phyloP scores from a whole-genome alignment of 1,140 invertebrate species.

The Ridgeia piscesae region DNA sequence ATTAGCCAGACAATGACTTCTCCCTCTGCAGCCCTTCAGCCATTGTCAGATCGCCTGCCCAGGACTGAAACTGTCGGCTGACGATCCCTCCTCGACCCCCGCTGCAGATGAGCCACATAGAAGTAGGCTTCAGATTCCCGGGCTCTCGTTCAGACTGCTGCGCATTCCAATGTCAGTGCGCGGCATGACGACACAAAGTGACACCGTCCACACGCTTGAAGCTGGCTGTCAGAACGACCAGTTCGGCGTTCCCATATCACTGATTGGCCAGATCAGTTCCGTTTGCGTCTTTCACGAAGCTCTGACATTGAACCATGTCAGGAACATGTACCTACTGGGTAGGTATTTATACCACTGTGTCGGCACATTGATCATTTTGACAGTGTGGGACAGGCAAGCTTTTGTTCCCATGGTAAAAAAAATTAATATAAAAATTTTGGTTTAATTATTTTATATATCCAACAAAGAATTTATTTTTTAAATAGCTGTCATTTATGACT shows the following conservation, averaged over 20 bases:
- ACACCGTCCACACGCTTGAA: conserved; percentile 61
- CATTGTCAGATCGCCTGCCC: conserved; percentile 57
- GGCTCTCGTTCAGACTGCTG: conserved; percentile 37
- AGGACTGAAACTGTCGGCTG: background rate
- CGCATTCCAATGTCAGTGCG: conserved; percentile 27
- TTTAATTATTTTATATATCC: too few relatives aligned
- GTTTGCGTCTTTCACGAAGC: conserved; percentile 62
- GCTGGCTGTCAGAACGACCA: conserved; percentile 63
- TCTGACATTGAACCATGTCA: conserved; percentile 53
- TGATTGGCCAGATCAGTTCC: conserved; percentile 62
- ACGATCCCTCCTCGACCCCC: conserved; percentile 29
- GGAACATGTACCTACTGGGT: conserved; percentile 55
- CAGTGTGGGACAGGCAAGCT: too few relatives aligned
- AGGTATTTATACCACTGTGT: conserved; percentile 34
- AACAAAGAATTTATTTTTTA: background rate
- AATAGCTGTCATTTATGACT: conserved; percentile 47
- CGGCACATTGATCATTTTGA: too few relatives aligned
- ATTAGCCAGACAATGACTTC: conserved; percentile 13
- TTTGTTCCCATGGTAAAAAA: too few relatives aligned
- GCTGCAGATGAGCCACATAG: conserved; percentile 21
- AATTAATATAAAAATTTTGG: too few relatives aligned
- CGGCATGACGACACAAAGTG: conserved; percentile 40
- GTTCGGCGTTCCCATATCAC: conserved; percentile 57
- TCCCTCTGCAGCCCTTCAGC: conserved; percentile 57
- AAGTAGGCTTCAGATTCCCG: conserved; percentile 29